Evolutionary conservation across 2,888 invertebrate species (phyloP), one percentile per base, ranked within the genome.

Genomic region (Drosophila infuscata): DNA sequence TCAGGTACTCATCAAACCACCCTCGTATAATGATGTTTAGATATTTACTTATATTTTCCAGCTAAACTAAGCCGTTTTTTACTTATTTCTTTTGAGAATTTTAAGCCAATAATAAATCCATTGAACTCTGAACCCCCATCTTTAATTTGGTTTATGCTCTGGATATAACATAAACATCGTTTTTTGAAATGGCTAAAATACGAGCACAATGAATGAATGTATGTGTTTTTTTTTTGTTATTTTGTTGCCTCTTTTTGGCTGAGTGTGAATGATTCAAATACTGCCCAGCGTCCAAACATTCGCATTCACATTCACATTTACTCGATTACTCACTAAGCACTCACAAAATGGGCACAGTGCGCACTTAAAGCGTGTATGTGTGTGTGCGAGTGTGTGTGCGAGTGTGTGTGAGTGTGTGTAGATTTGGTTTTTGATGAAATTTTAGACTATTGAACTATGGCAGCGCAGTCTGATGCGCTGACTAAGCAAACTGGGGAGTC

Each of bases 391-490:
- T 53, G 49, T 15, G 41, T 49, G 60, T 56, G 61, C 58, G 49
- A 51, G 60, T 12, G 49, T 54, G 58, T 49, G 32, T 41, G 29
- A n/a, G 32, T 66, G 59, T 69, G 58, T 74, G 74, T 62, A 64
- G 53, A 72, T 82, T 79, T 68, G 58, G 63, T 52, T 59, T 75
- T 76, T 43, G 67, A 67, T 74, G 89, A 87, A 86, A 87, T 78
- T 79, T 72, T 87, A 89, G 88, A 86, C 89, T 89, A 82, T 86
- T 86, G 85, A 86, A 86, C 85, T 81, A 70, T 81, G 81, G 78
- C 68, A 70, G 63, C 63, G 54, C 68, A 20, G 59, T 56, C 67
- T 79, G 64, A 70, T 68, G 70, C 63, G 68, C 69, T 79, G 81
- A 79, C 79, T 79, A 79, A 79, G 79, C 76, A 66, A 63, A 15